Conservation (phyloP, 1,140 invertebrate genomes). For the Philopotamus ludificatus region DNA sequence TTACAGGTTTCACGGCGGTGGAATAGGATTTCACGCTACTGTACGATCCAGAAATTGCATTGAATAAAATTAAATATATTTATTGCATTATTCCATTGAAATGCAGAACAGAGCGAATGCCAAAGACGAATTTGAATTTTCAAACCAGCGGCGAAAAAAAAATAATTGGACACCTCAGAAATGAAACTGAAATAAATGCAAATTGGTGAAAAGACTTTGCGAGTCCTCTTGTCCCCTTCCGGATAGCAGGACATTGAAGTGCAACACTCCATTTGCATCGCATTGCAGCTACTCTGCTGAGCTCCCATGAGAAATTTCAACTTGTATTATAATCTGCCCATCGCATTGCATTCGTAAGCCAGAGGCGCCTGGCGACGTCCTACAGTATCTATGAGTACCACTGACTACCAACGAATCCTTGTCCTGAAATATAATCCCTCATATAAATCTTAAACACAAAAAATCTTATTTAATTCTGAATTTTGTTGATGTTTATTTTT, state of each 20-base stretch:
- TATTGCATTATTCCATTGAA: no score
- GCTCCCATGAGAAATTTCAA: slow-evolving; percentile 41
- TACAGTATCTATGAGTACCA: background rate
- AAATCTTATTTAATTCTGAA: no score
- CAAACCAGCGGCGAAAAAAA: no score
- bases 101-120: no score
- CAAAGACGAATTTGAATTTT: no score
- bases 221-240: slow-evolving; percentile 21
- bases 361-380: slow-evolving; percentile 8
- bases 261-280: slow-evolving; percentile 35
- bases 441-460: no score
- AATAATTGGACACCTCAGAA: no score
- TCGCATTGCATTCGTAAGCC: slow-evolving; percentile 29
- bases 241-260: slow-evolving; percentile 28
- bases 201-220: slow-evolving; percentile 9
- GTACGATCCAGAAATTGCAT: slow-evolving; percentile 4
- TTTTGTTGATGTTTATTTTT: no score
- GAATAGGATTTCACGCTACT: slow-evolving; percentile 10
- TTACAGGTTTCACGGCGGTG: slow-evolving; percentile 3
- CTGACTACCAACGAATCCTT: no score
- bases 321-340: slow-evolving; percentile 42
- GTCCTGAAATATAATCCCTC: no score
- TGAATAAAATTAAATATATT: no score
- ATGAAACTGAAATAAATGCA: no score
- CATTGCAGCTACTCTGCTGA: slow-evolving; percentile 23